These are phyloP conservation scores for Stenopsyche tienmushanensis DNA, from an alignment of 1,140 invertebrate genomes.

Conservation along the genomic window DNA sequence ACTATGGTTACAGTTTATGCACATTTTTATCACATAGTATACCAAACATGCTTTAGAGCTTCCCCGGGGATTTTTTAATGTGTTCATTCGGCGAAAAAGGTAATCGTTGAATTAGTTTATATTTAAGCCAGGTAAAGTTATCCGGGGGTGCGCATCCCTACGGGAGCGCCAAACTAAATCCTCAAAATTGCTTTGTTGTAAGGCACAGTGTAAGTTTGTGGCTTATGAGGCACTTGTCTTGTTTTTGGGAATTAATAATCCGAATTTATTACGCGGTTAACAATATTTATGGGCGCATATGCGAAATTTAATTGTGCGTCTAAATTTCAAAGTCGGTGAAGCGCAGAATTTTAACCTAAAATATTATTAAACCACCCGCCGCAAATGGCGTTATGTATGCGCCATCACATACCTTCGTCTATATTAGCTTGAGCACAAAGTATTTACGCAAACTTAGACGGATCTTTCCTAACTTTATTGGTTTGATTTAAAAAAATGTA, in stretches of 20 bases:
- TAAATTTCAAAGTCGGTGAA: not conserved
- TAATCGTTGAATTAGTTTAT: not conserved
- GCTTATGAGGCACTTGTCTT: not conserved
- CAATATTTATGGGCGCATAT: conserved; percentile 1
- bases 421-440: too few relatives aligned
- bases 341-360: not conserved
- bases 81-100: not conserved
- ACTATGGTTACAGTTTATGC: too few relatives aligned
- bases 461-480: too few relatives aligned
- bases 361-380: not conserved
- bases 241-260: conserved; percentile 7
- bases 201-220: not conserved
- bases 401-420: not conserved
- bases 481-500: too few relatives aligned
- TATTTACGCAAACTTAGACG: too few relatives aligned
- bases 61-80: not conserved
- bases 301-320: conserved; percentile 12
- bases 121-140: not conserved
- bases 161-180: not conserved
- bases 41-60: not conserved
- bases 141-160: not conserved
- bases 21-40: too few relatives aligned
- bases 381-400: not conserved
- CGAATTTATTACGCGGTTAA: conserved; percentile 2
- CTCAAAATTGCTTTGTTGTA: not conserved